Evolutionary conservation across 2,797 vertebrate genomes (phyloP).

Genomic region (Acanthurus tractus): DNA sequence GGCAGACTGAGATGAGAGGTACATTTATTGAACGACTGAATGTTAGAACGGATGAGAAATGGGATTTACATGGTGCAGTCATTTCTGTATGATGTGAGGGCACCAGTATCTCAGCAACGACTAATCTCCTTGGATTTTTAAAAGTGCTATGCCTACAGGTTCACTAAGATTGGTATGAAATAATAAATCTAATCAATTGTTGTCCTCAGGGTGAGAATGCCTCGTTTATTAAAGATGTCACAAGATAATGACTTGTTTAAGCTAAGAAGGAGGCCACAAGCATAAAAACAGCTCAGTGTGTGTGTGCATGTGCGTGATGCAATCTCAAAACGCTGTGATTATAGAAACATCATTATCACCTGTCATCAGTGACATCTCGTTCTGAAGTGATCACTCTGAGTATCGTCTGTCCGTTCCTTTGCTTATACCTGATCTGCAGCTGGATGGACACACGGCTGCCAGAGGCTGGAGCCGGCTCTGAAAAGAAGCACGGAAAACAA

Average conservation of each 20-base stretch:
- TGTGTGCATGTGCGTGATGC: not conserved
- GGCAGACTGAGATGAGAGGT: conserved; percentile 38
- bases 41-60: conserved; percentile 43
- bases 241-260: conserved; percentile 48
- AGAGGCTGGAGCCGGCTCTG: conserved; percentile 37
- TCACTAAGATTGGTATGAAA: conserved; percentile 48
- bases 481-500: conserved; percentile 2
- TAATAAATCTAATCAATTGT: conserved; percentile 45
- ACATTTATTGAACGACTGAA: conserved; percentile 54
- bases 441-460: conserved; percentile 75
- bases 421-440: conserved; percentile 79
- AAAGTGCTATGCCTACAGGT: conserved; percentile 31
- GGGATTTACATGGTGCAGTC: conserved; percentile 34
- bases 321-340: conserved; percentile 18
- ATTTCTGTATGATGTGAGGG: conserved; percentile 31
- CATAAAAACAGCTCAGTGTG: conserved; percentile 16
- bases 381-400: conserved; percentile 77
- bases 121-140: conserved; percentile 33
- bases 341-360: conserved; percentile 62
- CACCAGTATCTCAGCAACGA: conserved; percentile 54
- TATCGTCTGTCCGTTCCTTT: conserved; percentile 68
- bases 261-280: conserved; percentile 13
- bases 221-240: conserved; percentile 52
- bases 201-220: conserved; percentile 30
- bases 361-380: conserved; percentile 77